Percentiles rank a stretch among this genome's conserved stretches.
Conservation (phyloP, 2,113 vertebrate species). For the Chloropsis hardwickii region DNA sequence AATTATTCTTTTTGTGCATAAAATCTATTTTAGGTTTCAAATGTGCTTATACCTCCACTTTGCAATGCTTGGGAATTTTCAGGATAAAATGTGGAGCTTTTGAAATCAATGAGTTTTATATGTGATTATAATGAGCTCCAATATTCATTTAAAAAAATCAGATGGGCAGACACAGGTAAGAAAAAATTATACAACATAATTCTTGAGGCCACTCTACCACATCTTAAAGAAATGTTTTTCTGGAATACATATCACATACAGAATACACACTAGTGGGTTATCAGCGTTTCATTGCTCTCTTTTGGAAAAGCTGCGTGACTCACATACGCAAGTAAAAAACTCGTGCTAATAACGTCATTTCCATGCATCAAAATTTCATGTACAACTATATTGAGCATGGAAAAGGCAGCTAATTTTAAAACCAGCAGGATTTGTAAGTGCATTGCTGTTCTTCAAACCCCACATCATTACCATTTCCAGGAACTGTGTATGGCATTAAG, state of each 20-base stretch:
- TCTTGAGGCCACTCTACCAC: background rate
- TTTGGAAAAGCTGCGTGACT: conserved; percentile 29
- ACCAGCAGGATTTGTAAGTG: background rate
- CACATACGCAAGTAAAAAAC: conserved; percentile 17
- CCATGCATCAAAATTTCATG: background rate
- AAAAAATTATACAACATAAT: background rate
- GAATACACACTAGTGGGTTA: background rate
- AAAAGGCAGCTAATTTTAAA: conserved; percentile 1
- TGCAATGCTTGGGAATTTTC: background rate
- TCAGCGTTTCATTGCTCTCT: conserved; percentile 1
- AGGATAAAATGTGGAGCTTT: background rate
- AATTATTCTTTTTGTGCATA: conserved; percentile 18
- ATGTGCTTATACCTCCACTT: background rate
- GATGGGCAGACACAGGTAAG: background rate
- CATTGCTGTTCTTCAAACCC: background rate
- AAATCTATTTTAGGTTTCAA: conserved; percentile 28
- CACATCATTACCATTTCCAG: background rate
- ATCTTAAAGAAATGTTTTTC: background rate
- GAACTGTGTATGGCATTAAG: background rate
- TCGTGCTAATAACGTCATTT: conserved; percentile 11
- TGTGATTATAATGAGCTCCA: background rate
- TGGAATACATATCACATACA: background rate
- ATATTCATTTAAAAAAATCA: background rate
- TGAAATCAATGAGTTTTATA: background rate
- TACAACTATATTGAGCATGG: background rate